phyloP scores from a whole-genome alignment of 37 sponge, comb jelly and placozoan genomes.

The Halichondria panicea region DNA sequence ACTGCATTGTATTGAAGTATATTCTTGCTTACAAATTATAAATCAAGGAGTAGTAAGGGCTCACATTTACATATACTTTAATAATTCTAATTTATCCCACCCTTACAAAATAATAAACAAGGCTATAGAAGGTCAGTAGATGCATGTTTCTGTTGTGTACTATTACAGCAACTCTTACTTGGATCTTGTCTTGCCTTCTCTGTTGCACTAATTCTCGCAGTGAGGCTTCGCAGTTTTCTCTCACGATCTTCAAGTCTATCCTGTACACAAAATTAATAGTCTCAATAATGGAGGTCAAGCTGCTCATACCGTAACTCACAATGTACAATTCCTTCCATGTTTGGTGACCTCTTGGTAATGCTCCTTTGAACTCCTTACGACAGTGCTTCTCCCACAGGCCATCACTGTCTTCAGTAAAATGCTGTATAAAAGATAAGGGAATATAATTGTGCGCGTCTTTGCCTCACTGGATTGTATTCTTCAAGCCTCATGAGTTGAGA shows the following conservation, averaged over 20 bases:
- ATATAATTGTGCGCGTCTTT: too few relatives aligned
- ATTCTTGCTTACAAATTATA: not conserved
- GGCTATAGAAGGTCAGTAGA: not conserved
- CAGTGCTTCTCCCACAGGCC: constrained; percentile 69
- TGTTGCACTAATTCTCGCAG: constrained; percentile 41
- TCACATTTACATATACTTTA: too few relatives aligned
- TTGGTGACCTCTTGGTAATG: constrained; percentile 8
- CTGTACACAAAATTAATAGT: constrained; percentile 1
- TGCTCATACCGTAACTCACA: constrained; percentile 13
- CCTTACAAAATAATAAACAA: constrained; percentile 9
- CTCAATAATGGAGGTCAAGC: not conserved
- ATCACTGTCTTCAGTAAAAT: constrained; percentile 62
- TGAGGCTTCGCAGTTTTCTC: constrained; percentile 38
- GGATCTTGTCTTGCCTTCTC: constrained; percentile 64
- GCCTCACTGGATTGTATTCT: constrained; percentile 58
- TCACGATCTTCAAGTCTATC: constrained; percentile 48
- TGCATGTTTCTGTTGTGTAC: not conserved
- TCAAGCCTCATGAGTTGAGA: constrained; percentile 70
- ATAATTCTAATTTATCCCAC: too few relatives aligned
- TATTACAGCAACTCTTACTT: constrained; percentile 25
- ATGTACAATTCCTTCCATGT: constrained; percentile 68
- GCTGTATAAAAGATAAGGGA: constrained; percentile 30
- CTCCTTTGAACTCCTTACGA: constrained; percentile 51
- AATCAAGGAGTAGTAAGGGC: not conserved
- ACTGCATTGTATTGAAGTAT: not conserved